A percentile compares a stretch with the other conserved stretches of the same genome.
phyloP scores from a whole-genome alignment of 2,797 vertebrate genomes.

The Odontamblyopus lacepedii region DNA sequence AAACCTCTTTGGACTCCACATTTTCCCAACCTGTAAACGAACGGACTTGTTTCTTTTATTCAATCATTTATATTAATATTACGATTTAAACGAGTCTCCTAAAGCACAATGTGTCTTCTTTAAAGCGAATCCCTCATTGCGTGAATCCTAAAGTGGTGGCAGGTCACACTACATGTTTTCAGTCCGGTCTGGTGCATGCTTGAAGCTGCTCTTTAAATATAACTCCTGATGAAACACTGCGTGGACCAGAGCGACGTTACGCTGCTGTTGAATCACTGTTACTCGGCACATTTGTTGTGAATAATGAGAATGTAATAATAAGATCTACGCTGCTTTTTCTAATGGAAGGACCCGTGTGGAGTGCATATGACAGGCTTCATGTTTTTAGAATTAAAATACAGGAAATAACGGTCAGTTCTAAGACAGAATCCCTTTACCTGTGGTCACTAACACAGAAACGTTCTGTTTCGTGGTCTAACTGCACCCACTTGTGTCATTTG shows the following conservation, averaged over 20 bases:
- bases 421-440: conserved; percentile 27
- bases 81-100: too few species aligned
- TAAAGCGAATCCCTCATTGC: too few species aligned
- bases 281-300: conserved; percentile 9
- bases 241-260: background rate
- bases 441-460: too few species aligned
- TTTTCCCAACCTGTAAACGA: background rate
- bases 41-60: too few species aligned
- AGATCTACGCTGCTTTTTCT: conserved; percentile 29
- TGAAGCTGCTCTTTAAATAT: background rate
- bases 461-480: too few species aligned
- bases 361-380: too few species aligned
- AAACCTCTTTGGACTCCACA: background rate
- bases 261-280: conserved; percentile 6
- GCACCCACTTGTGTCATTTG: too few species aligned
- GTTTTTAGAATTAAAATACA: too few species aligned
- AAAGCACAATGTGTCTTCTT: background rate
- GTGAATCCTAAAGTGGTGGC: background rate
- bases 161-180: background rate
- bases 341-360: conserved; percentile 39
- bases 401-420: too few species aligned
- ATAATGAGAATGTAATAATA: conserved; percentile 12
- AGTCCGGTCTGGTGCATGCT: background rate
- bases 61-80: too few species aligned
- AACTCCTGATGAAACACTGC: background rate